These are phyloP conservation scores for Homarus gammarus DNA, from an alignment of 2,888 invertebrate genomes.

Conservation along the genomic window DNA sequence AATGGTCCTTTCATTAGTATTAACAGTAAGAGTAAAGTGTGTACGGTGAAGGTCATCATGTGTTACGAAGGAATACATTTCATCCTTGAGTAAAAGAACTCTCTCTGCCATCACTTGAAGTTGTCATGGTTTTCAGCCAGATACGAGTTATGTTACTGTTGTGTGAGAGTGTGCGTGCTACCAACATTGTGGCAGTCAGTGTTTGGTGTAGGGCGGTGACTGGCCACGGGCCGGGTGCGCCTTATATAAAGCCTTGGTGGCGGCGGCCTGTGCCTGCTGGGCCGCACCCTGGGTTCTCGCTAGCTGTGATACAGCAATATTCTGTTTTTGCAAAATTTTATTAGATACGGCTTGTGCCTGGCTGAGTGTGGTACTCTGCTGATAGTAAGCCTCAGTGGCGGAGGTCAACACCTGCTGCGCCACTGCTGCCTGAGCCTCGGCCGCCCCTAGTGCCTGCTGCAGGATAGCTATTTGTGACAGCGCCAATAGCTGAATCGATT, in stretches of 20 bases:
- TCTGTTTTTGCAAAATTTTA: conserved; percentile 57
- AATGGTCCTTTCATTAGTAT: too few species aligned
- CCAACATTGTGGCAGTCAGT: not conserved
- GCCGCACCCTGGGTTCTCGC: conserved; percentile 68
- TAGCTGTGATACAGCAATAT: conserved; percentile 50
- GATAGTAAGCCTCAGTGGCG: conserved; percentile 49
- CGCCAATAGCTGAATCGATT: conserved; percentile 60
- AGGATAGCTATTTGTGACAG: conserved; percentile 57
- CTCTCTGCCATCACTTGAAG: too few species aligned
- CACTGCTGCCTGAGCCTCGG: conserved; percentile 68
- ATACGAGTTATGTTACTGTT: too few species aligned
- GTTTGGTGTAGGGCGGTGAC: not conserved
- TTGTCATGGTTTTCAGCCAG: too few species aligned
- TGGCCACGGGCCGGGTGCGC: conserved; percentile 38
- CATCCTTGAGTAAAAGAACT: too few species aligned
- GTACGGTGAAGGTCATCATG: too few species aligned
- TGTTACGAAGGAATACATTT: too few species aligned
- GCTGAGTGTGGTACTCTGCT: conserved; percentile 49
- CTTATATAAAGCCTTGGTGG: conserved; percentile 63
- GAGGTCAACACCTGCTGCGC: conserved; percentile 60
- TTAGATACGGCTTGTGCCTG: conserved; percentile 55
- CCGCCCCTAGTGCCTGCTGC: conserved; percentile 61
- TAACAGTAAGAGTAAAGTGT: too few species aligned
- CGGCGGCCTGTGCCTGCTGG: conserved; percentile 61
- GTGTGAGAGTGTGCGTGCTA: not conserved